A percentile compares a stretch with the other conserved stretches of the same genome.
phyloP scores from a whole-genome alignment of 2,113 vertebrate species.

The Nothobranchius kuhntae region DNA sequence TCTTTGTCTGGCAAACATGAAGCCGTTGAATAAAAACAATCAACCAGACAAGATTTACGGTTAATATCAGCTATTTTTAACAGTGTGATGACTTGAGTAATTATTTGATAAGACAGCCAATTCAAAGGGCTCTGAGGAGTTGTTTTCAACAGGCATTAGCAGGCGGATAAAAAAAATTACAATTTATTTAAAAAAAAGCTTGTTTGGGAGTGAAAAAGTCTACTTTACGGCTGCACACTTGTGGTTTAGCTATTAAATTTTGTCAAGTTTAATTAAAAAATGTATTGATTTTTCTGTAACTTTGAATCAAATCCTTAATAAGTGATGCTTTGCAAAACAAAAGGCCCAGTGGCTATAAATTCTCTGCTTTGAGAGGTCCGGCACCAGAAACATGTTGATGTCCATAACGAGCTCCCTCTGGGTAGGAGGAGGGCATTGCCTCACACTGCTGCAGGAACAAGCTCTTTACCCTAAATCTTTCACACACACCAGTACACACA shows the following conservation, averaged over 20 bases:
- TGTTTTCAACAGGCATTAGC: too few relatives aligned
- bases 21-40: slow-evolving; percentile 23
- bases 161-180: too few relatives aligned
- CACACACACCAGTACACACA: background rate
- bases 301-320: slow-evolving; percentile 25
- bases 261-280: slow-evolving; percentile 35
- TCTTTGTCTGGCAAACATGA: slow-evolving; percentile 65
- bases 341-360: slow-evolving; percentile 1
- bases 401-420: background rate
- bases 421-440: slow-evolving; percentile 5
- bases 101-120: too few relatives aligned
- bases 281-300: slow-evolving; percentile 35
- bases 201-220: background rate
- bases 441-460: slow-evolving; percentile 10
- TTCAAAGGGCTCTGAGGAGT: too few relatives aligned
- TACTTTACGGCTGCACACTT: background rate
- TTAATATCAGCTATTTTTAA: slow-evolving; percentile 5
- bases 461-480: slow-evolving; percentile 13
- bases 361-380: background rate
- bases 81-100: background rate
- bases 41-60: slow-evolving; percentile 1
- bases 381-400: background rate
- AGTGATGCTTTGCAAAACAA: slow-evolving; percentile 3
- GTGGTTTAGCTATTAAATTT: slow-evolving; percentile 34
- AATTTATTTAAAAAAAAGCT: background rate